Percentiles rank a stretch among this genome's conserved stretches.
Conservation (phyloP, 2,888 invertebrate genomes). For the Morinoia aosen region DNA sequence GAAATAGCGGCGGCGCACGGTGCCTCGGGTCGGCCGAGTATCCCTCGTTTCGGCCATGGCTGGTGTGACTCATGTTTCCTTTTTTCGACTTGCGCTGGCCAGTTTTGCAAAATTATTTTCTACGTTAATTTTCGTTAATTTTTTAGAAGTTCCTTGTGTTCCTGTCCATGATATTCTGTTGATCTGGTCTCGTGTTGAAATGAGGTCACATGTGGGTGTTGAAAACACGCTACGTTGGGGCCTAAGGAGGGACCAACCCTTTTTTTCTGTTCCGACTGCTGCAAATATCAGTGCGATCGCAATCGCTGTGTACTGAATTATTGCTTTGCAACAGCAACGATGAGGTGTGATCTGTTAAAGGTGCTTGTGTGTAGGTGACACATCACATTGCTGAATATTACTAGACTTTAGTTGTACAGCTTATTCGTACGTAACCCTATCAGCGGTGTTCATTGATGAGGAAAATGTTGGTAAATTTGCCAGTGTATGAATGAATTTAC, state of each 20-base stretch:
- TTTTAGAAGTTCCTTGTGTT: not conserved
- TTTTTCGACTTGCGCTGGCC: not conserved
- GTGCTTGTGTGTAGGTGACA: not conserved
- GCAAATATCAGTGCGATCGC: not conserved
- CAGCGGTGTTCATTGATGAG: not conserved
- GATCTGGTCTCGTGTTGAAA: not conserved
- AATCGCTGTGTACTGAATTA: not conserved
- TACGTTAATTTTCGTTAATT: not conserved
- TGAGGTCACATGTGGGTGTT: not conserved
- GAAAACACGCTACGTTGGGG: not conserved
- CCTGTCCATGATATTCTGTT: not conserved
- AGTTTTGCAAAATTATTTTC: not conserved
- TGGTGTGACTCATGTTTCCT: conserved; percentile 19
- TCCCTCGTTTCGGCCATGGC: conserved; percentile 46
- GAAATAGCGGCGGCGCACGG: not conserved
- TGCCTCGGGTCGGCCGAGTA: not conserved
- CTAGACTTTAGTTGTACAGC: not conserved
- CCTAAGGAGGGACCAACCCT: not conserved
- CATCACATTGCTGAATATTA: not conserved
- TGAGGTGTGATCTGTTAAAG: not conserved
- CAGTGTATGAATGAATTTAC: not conserved
- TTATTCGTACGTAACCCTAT: not conserved
- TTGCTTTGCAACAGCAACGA: not conserved
- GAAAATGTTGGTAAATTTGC: not conserved
- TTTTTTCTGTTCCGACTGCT: not conserved